Evolutionary conservation across 30 jellyfish, hydroid and myxozoan species (phyloP).

Genomic region (Phacellophora camtschatica): DNA sequence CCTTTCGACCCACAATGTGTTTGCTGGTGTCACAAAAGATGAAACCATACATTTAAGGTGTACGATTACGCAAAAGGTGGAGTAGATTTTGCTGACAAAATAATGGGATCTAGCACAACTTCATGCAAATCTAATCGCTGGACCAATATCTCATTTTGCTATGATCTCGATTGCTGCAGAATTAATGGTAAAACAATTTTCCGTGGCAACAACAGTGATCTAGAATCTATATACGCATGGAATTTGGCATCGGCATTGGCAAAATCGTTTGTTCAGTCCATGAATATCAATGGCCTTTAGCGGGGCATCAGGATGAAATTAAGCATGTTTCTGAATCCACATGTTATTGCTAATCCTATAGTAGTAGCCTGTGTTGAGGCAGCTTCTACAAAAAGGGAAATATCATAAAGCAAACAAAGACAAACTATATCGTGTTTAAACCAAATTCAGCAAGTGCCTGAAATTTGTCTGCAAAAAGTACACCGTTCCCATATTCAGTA

Average conservation of each 20-base stretch:
- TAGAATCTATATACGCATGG: background rate
- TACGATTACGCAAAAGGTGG: conserved; percentile 12
- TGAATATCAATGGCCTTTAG: background rate
- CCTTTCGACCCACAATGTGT: background rate
- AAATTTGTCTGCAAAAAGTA: background rate
- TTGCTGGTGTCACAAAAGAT: background rate
- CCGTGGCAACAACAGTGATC: background rate
- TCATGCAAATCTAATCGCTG: background rate
- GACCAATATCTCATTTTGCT: background rate
- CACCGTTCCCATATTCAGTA: background rate
- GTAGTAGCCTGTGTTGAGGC: background rate
- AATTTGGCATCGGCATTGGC: background rate
- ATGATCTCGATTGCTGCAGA: background rate
- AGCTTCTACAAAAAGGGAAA: background rate
- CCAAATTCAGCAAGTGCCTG: background rate
- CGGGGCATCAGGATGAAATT: background rate
- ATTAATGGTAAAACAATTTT: background rate
- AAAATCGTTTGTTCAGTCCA: background rate
- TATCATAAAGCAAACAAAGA: background rate
- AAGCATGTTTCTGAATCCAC: background rate
- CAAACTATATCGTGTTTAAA: background rate
- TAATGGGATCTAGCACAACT: background rate
- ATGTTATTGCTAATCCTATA: background rate
- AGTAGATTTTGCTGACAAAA: background rate
- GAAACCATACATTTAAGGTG: background rate